Conservation (phyloP, 2,113 vertebrate genomes). For the Sterrhoptilus dennistouni region DNA sequence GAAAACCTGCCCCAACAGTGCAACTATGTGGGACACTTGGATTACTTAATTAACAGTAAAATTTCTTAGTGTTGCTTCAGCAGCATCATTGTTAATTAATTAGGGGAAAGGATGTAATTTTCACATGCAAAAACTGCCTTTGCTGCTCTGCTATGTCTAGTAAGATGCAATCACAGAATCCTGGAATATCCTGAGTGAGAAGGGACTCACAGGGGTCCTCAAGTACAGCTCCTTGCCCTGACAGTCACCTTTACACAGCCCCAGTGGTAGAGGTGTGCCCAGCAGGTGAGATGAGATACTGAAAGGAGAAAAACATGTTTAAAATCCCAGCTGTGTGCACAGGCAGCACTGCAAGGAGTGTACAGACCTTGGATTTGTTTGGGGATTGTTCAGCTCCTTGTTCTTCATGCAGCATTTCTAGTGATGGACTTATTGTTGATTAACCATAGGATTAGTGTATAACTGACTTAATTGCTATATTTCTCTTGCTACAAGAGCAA, state of each 20-base stretch:
- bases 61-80: background rate
- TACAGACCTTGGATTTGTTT: background rate
- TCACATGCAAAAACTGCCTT: background rate
- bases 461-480: background rate
- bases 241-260: background rate
- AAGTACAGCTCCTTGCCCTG: background rate
- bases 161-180: background rate
- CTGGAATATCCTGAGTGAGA: background rate
- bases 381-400: background rate
- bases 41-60: background rate
- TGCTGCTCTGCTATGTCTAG: background rate
- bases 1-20: background rate
- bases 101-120: background rate
- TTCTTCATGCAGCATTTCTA: background rate
- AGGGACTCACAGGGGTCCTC: background rate
- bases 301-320: background rate
- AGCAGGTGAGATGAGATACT: background rate
- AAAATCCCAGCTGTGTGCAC: background rate
- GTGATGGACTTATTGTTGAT: background rate
- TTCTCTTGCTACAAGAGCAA: background rate
- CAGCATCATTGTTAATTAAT: background rate
- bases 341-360: background rate
- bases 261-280: accelerated
- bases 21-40: background rate
- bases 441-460: background rate